These are phyloP conservation scores for Oscheius sp. DNA, from an alignment of 2,888 invertebrate genomes.

Conservation along the genomic window DNA sequence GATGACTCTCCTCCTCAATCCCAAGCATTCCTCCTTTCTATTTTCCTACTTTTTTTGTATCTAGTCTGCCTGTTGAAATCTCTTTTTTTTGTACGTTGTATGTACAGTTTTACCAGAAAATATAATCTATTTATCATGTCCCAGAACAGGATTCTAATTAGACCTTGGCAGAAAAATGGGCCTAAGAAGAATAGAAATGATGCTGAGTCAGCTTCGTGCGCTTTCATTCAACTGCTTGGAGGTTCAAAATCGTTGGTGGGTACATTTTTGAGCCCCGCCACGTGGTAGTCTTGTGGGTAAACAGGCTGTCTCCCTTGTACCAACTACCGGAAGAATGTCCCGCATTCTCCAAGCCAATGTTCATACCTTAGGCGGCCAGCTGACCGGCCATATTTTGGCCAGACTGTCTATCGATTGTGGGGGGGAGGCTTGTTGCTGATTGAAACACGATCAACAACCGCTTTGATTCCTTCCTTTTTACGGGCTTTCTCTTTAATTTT, in stretches of 20 bases:
- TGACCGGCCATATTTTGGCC: no score
- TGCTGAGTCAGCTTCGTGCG: background rate
- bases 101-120: slow-evolving; percentile 11
- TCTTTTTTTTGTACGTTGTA: slow-evolving; percentile 7
- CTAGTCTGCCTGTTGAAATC: slow-evolving; percentile 11
- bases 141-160: background rate
- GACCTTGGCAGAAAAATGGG: background rate
- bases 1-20: slow-evolving; percentile 5
- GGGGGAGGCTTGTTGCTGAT: no score
- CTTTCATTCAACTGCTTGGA: background rate
- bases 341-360: no score
- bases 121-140: slow-evolving; percentile 21
- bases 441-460: no score
- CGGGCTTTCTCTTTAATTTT: no score
- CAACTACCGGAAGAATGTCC: no score
- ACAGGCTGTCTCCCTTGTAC: no score
- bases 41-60: background rate
- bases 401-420: no score
- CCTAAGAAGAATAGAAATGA: background rate
- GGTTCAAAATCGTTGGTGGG: background rate
- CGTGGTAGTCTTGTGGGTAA: no score
- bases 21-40: background rate
- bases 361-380: no score
- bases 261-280: no score
- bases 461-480: no score